phyloP scores from a whole-genome alignment of 2,888 invertebrate species.

The Drosophila emarginata region DNA sequence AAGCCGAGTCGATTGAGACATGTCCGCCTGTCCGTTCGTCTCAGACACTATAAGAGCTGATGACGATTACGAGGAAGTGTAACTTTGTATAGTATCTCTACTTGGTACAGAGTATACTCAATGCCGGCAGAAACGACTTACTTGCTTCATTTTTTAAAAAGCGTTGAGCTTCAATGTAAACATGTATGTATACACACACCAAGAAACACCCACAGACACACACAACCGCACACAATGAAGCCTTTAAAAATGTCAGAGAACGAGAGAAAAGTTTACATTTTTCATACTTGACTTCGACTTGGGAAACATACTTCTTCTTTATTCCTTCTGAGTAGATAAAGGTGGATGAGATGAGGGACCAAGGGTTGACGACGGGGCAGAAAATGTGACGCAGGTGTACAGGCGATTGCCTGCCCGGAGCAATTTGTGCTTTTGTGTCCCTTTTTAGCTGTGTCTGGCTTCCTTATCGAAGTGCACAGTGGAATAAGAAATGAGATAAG shows the following conservation, averaged over 20 bases:
- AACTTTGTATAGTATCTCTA: no score
- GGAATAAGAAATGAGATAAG: not conserved
- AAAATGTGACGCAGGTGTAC: conserved; percentile 5
- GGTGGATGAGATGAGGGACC: not conserved
- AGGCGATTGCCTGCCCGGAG: not conserved
- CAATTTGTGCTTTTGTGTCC: not conserved
- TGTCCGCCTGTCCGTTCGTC: no score
- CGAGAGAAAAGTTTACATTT: conserved; percentile 38
- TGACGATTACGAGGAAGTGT: no score
- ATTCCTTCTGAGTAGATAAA: not conserved
- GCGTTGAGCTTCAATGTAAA: conserved; percentile 38
- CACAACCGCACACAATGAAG: conserved; percentile 17
- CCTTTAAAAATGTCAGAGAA: conserved; percentile 47
- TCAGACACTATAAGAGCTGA: no score
- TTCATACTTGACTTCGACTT: conserved; percentile 52
- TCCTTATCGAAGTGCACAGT: not conserved
- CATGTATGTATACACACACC: conserved; percentile 7
- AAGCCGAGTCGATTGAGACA: no score
- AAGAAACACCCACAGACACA: conserved; percentile 26
- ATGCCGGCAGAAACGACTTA: no score
- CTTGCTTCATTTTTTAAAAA: conserved; percentile 18
- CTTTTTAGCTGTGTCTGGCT: not conserved
- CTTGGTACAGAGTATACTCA: no score
- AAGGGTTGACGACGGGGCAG: not conserved
- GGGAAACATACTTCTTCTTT: conserved; percentile 37